These are phyloP conservation scores for Julus scandinavius DNA, from an alignment of 2,888 invertebrate genomes.

Conservation along the genomic window DNA sequence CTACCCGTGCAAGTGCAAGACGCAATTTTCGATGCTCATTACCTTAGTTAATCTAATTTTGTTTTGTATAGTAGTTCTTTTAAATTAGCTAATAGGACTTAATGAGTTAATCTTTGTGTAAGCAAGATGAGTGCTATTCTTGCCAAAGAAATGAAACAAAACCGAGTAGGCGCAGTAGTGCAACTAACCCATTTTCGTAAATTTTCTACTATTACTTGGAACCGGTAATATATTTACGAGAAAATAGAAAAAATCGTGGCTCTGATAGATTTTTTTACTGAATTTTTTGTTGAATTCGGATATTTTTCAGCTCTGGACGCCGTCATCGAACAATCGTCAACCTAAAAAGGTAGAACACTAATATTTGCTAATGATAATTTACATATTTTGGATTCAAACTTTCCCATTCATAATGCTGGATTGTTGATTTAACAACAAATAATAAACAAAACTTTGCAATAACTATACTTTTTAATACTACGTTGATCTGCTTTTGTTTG, in stretches of 20 bases:
- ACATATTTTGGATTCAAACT: background rate
- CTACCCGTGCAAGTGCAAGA: background rate
- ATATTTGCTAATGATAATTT: background rate
- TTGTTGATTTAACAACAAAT: too few species aligned
- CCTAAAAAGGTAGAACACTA: background rate
- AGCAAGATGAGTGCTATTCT: background rate
- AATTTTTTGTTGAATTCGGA: background rate
- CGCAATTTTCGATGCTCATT: background rate
- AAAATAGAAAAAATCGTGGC: background rate
- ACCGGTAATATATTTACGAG: background rate
- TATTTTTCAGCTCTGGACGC: slow-evolving; percentile 28
- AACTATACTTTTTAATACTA: too few species aligned
- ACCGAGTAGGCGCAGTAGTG: background rate
- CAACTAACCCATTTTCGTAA: slow-evolving; percentile 6
- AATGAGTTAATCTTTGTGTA: background rate
- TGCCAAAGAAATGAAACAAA: background rate
- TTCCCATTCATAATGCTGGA: too few species aligned
- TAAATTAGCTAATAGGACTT: background rate
- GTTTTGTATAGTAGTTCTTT: background rate
- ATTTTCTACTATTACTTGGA: slow-evolving; percentile 47
- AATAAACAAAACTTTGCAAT: too few species aligned
- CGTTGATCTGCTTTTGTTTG: too few species aligned
- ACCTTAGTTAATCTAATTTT: background rate
- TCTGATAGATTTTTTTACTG: background rate
- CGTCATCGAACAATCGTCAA: background rate